Conservation (phyloP, 2,888 invertebrate species). For the Drosophila nigricruria region DNA sequence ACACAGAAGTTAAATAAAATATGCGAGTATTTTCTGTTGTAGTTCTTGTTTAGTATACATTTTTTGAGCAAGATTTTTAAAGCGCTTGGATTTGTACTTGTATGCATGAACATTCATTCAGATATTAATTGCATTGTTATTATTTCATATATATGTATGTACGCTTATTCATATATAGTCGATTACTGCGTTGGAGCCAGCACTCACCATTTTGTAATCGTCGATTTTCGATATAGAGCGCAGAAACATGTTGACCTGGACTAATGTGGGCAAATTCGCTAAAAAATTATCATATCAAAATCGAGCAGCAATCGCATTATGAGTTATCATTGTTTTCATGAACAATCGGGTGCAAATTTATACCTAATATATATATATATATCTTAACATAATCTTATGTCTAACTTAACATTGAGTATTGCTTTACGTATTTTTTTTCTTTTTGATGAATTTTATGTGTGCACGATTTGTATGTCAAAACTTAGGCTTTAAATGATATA, state of each 20-base stretch:
- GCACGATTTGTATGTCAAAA: constrained; percentile 66
- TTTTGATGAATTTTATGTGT: constrained; percentile 75
- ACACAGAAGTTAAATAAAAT: constrained; percentile 23
- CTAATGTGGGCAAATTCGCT: constrained; percentile 94
- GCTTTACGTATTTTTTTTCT: constrained; percentile 5
- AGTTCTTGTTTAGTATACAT: neutral
- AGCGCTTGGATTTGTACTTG: constrained; percentile 50
- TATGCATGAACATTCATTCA: constrained; percentile 15
- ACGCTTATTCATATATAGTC: constrained; percentile 23
- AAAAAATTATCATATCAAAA: constrained; percentile 83
- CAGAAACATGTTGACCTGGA: constrained; percentile 97
- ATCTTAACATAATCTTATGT: constrained; percentile 10
- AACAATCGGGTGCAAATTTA: constrained; percentile 6
- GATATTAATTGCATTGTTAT: constrained; percentile 9
- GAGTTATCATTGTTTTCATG: constrained; percentile 24
- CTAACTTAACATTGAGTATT: constrained; percentile 33
- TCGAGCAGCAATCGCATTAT: constrained; percentile 46
- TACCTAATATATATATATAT: neutral
- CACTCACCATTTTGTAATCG: constrained; percentile 99
- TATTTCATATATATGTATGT: constrained; percentile 17
- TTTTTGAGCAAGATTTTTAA: constrained; percentile 42
- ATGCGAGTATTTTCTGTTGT: constrained; percentile 16
- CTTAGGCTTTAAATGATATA: constrained; percentile 6
- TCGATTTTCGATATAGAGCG: constrained; percentile 99
- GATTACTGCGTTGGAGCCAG: constrained; percentile 41